Evolutionary conservation across 2,888 invertebrate genomes (phyloP).

Genomic region (Zelleria hepariella): DNA sequence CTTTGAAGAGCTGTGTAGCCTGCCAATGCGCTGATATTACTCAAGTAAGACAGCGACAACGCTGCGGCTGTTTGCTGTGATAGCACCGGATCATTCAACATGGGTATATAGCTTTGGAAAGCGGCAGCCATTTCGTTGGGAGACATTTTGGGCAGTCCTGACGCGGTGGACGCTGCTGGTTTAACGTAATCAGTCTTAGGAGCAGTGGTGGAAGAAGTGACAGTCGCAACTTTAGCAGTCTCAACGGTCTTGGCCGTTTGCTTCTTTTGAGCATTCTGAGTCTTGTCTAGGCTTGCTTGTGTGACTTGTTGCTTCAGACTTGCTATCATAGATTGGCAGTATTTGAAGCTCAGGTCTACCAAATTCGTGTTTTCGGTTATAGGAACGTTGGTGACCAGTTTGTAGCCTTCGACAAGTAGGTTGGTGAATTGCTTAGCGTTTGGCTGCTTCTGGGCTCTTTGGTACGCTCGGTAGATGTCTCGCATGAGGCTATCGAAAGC

Average conservation of each 20-base stretch:
- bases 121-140: slow-evolving; percentile 49
- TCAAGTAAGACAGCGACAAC: slow-evolving; percentile 45
- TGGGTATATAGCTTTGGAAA: slow-evolving; percentile 51
- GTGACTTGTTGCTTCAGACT: slow-evolving; percentile 70
- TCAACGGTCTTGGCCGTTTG: slow-evolving; percentile 30
- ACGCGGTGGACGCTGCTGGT: slow-evolving; percentile 17
- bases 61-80: slow-evolving; percentile 55
- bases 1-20: slow-evolving; percentile 44
- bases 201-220: neutral
- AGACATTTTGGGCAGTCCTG: slow-evolving; percentile 43
- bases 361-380: slow-evolving; percentile 74
- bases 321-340: slow-evolving; percentile 76
- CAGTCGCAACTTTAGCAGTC: neutral
- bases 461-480: slow-evolving; percentile 78
- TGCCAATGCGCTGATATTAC: slow-evolving; percentile 46
- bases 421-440: slow-evolving; percentile 74
- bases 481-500: slow-evolving; percentile 65
- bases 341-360: slow-evolving; percentile 78
- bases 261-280: slow-evolving; percentile 49
- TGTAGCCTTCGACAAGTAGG: slow-evolving; percentile 79
- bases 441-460: slow-evolving; percentile 76
- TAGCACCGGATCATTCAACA: slow-evolving; percentile 46
- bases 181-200: neutral
- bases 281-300: slow-evolving; percentile 45
- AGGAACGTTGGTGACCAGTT: slow-evolving; percentile 74